Conservation (phyloP, 92 coral and sea anemone species). For the Anthopleura xanthogrammica region DNA sequence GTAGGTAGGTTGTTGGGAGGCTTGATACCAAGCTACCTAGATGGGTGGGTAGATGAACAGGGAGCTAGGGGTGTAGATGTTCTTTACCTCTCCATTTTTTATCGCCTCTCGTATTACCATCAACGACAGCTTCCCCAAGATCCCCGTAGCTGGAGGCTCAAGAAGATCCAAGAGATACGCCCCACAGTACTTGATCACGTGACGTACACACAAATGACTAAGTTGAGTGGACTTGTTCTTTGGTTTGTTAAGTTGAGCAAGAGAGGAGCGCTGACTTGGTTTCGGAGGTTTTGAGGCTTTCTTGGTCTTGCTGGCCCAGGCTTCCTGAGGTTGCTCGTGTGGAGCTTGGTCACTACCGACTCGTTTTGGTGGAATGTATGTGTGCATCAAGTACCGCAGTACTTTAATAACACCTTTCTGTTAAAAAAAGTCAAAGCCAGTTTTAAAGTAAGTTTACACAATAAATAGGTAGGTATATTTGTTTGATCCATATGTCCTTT, state of each 20-base stretch:
- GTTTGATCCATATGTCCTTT: background rate
- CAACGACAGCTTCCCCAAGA: constrained; percentile 55
- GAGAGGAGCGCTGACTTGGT: constrained; percentile 7
- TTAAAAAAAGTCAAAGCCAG: background rate
- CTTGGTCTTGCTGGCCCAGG: constrained; percentile 41
- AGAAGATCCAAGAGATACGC: constrained; percentile 72
- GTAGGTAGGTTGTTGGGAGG: too few species aligned
- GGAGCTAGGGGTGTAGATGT: background rate
- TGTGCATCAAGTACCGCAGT: constrained; percentile 67
- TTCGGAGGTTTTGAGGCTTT: constrained; percentile 42
- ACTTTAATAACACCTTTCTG: constrained; percentile 50
- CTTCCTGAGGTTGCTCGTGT: constrained; percentile 35
- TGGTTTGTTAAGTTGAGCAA: constrained; percentile 3
- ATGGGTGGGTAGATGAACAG: too few species aligned
- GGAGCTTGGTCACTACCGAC: constrained; percentile 21
- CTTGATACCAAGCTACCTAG: too few species aligned
- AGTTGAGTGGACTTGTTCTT: constrained; percentile 31
- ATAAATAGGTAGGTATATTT: background rate
- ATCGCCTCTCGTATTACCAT: constrained; percentile 81
- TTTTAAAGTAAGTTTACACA: background rate
- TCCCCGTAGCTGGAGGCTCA: constrained; percentile 51
- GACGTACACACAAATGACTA: constrained; percentile 72
- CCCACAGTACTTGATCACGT: constrained; percentile 76
- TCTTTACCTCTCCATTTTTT: constrained; percentile 65
- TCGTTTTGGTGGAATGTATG: constrained; percentile 24